These are phyloP conservation scores for Prostheceraeus crozeri DNA, from an alignment of 2,888 invertebrate species.

Conservation along the genomic window DNA sequence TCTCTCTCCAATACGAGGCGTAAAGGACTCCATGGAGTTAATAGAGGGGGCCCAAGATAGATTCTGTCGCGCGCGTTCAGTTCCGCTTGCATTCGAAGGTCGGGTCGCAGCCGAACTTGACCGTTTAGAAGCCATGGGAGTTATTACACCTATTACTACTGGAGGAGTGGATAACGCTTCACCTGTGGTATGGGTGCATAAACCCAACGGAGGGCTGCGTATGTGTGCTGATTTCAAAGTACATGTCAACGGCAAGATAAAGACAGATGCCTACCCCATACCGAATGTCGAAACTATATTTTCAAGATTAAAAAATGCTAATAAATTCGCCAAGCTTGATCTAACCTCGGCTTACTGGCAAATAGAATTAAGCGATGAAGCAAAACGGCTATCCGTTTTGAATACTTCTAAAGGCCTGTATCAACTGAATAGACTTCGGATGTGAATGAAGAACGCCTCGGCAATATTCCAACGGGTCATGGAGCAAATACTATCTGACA, in stretches of 20 bases:
- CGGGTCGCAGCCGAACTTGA: too few relatives aligned
- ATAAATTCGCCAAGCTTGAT: constrained; percentile 28
- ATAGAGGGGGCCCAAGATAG: too few relatives aligned
- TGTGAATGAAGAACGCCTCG: constrained; percentile 30
- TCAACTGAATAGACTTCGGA: constrained; percentile 33
- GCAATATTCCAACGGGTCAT: constrained; percentile 34
- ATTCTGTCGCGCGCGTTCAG: too few relatives aligned
- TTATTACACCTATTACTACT: too few relatives aligned
- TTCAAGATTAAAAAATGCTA: constrained; percentile 15
- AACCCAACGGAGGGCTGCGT: constrained; percentile 4
- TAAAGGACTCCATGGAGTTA: too few relatives aligned
- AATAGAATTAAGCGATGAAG: constrained; percentile 31
- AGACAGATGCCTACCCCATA: constrained; percentile 21
- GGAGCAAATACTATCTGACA: constrained; percentile 28
- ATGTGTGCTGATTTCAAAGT: constrained; percentile 28
- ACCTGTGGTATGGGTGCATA: constrained; percentile 12
- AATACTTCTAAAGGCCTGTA: constrained; percentile 28
- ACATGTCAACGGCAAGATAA: constrained; percentile 17
- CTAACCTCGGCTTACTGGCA: constrained; percentile 21
- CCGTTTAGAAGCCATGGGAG: too few relatives aligned
- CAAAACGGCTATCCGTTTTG: constrained; percentile 25
- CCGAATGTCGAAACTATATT: constrained; percentile 21
- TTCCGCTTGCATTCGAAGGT: too few relatives aligned
- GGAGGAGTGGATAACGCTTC: too few relatives aligned
- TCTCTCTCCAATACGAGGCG: too few relatives aligned